Base-by-base conservation (phyloP, 2,888 invertebrate species). In the Cantharis nigra region DNA sequence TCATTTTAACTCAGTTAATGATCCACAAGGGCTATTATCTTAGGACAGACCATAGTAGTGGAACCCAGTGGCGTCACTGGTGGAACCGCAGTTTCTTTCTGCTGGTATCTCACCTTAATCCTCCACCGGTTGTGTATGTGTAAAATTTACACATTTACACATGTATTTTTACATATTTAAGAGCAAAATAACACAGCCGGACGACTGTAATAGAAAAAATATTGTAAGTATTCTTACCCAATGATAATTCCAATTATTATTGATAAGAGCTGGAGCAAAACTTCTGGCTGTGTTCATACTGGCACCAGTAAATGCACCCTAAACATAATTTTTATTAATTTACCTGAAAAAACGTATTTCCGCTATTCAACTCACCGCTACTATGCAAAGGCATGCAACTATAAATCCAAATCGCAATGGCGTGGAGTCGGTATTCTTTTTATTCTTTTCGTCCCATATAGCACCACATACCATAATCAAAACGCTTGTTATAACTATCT, bases 231-330 rank as follows among this genome's bases (percentile, higher is more conserved):
- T 10, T 80, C 89, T 89, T 84, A 92, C 88, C 95, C 95, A 95
- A 77, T 95, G 95, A 20, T 89, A 81, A 0, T 85, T 79, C 91
- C 94, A 95, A 63, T 89, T 86, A 5, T 90, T 90, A 14, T 92
- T 92, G 90, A 93, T 92, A 7, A 95, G 80, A 0, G 95, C 94
- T 0, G 95, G 95, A 0, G 90, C 95, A 18, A 96, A 90, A 0
- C 90, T 90, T 80, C 94, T 89, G 0, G 92, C 93, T 0, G 93
- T 92, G 83, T 94, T 94, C 92, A 94, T 92, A 79, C 93, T 92
- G 69, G 92, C 91, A 0, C 93, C 92, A 11, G 95, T 95, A 80
- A 92, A 90, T 1, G 93, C 92, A 4, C 92, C 94, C 95, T 95
- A 87, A 64, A 88, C 0, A 87, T 26, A 26, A 26, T 9, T 26